Conservation (phyloP, 2,797 vertebrate genomes). For the Sarcoramphus papa region DNA sequence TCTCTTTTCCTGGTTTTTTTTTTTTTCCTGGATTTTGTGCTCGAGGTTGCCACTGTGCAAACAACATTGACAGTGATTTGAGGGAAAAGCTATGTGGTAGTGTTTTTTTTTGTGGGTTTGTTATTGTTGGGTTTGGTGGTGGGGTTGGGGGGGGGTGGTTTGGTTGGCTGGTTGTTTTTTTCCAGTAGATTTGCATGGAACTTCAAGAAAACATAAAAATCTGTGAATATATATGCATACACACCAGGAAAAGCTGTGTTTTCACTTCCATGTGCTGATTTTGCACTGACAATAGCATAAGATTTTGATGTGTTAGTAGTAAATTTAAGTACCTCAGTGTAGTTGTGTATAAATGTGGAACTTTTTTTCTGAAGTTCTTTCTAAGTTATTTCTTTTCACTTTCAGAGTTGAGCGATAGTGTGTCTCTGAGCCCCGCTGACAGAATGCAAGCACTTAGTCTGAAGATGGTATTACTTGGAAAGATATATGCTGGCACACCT, state of each 20-base stretch:
- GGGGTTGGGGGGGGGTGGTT: not conserved
- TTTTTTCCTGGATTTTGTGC: not conserved
- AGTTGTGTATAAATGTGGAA: not conserved
- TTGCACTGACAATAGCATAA: not conserved
- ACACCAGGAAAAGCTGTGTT: not conserved
- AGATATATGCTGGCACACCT: conserved; percentile 90
- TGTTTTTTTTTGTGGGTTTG: not conserved
- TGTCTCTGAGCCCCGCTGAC: conserved; percentile 84
- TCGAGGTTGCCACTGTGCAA: not conserved
- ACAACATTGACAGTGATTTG: not conserved
- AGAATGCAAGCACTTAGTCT: conserved; percentile 92
- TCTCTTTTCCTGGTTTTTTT: not conserved
- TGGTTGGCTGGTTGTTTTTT: not conserved
- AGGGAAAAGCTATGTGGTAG: not conserved
- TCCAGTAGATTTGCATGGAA: not conserved
- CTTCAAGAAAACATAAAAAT: not conserved
- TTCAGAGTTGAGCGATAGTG: conserved; percentile 85
- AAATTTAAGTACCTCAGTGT: not conserved
- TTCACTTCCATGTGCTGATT: not conserved
- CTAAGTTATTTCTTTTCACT: not conserved
- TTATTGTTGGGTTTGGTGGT: not conserved
- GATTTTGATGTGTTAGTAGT: not conserved
- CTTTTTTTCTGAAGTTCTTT: not conserved
- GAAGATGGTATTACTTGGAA: conserved; percentile 93
- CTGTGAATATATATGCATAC: not conserved